phyloP scores from a whole-genome alignment of 2,888 invertebrate species.

The Leptothorax acervorum region DNA sequence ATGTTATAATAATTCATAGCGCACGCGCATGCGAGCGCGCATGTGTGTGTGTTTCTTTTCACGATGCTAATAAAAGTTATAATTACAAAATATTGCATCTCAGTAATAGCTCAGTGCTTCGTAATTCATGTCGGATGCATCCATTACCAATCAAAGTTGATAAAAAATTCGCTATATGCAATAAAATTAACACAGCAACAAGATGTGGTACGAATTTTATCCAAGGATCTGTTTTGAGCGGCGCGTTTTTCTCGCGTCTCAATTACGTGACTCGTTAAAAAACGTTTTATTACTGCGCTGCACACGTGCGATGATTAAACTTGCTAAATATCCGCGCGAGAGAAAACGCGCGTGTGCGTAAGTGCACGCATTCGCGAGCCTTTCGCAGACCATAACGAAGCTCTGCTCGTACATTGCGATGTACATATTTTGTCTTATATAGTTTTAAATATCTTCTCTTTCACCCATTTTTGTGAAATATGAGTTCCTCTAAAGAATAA shows the following conservation, averaged over 20 bases:
- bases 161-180: neutral
- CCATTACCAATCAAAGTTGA: constrained; percentile 18
- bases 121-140: constrained; percentile 53
- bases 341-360: neutral
- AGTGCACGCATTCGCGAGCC: neutral
- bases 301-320: constrained; percentile 34
- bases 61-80: constrained; percentile 65
- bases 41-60: constrained; percentile 11
- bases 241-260: constrained; percentile 32
- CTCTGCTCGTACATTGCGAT: neutral
- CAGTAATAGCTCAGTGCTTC: constrained; percentile 62
- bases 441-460: neutral
- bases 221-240: neutral
- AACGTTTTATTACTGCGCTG: constrained; percentile 18
- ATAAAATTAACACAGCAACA: constrained; percentile 55
- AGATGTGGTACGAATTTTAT: constrained; percentile 5
- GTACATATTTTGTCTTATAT: neutral
- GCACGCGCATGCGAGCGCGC: neutral
- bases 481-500: neutral
- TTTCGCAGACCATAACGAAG: neutral
- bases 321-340: neutral
- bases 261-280: constrained; percentile 30
- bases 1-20: constrained; percentile 61
- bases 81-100: constrained; percentile 69
- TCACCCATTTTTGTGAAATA: neutral